Conservation (phyloP, 2,888 invertebrate species). For the Sicus ferrugineus region DNA sequence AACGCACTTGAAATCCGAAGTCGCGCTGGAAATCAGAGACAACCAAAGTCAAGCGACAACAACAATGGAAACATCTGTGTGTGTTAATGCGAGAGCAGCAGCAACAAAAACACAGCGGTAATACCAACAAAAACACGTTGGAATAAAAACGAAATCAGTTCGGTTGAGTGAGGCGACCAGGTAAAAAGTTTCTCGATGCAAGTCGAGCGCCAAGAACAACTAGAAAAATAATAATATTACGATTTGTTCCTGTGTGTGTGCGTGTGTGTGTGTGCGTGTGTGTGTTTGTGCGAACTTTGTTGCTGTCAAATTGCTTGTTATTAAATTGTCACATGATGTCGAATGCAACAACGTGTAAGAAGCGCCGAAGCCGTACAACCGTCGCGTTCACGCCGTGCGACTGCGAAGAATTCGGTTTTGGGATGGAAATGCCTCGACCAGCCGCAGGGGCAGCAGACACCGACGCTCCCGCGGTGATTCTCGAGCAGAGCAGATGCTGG, state of each 20-base stretch:
- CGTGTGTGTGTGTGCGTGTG: neutral
- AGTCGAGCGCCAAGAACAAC: conserved; percentile 22
- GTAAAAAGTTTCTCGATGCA: conserved; percentile 1
- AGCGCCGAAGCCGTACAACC: conserved; percentile 32
- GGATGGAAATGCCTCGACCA: neutral
- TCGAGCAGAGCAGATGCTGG: no score
- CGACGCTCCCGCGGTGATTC: neutral
- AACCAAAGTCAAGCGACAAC: conserved; percentile 32
- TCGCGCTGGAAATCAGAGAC: conserved; percentile 31
- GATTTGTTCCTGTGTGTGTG: conserved; percentile 1
- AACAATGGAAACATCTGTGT: conserved; percentile 2
- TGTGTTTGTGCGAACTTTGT: conserved; percentile 5
- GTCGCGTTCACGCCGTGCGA: neutral
- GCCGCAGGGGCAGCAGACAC: neutral
- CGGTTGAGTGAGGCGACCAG: conserved; percentile 16
- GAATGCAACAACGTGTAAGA: conserved; percentile 24
- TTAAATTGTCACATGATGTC: conserved; percentile 37
- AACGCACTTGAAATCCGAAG: conserved; percentile 32
- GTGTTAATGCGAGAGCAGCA: neutral
- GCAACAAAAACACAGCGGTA: conserved; percentile 7
- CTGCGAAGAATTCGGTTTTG: neutral
- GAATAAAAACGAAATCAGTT: conserved; percentile 28
- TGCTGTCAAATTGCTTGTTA: conserved; percentile 40
- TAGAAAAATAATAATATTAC: conserved; percentile 30
- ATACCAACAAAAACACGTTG: conserved; percentile 8